phyloP scores from a whole-genome alignment of 1,140 invertebrate species.

The Augochlora pura region DNA sequence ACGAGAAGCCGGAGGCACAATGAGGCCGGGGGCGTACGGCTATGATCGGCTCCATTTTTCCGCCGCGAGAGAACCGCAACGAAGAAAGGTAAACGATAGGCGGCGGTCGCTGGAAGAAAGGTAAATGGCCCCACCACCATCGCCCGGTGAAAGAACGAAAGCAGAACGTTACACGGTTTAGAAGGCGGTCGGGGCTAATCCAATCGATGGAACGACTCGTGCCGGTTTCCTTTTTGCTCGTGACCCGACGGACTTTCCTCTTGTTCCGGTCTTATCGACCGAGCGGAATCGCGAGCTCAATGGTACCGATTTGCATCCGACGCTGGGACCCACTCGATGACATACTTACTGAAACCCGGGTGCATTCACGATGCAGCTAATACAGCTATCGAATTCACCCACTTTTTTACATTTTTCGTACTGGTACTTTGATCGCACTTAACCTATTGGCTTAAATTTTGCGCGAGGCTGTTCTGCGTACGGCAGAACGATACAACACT shows the following conservation, averaged over 20 bases:
- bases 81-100: constrained; percentile 14
- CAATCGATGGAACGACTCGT: constrained; percentile 41
- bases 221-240: constrained; percentile 48
- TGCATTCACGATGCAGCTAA: no score
- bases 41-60: constrained; percentile 36
- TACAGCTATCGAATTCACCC: no score
- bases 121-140: constrained; percentile 2
- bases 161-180: constrained; percentile 11
- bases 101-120: neutral
- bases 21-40: neutral
- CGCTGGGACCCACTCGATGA: no score
- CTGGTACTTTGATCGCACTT: no score
- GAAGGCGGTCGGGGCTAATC: constrained; percentile 40
- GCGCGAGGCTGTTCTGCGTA: no score
- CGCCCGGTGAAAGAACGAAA: constrained; percentile 16
- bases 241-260: constrained; percentile 34
- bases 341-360: no score
- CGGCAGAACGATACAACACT: no score
- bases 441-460: no score
- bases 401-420: no score
- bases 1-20: constrained; percentile 37
- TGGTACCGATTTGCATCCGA: no score
- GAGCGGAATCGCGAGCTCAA: no score
- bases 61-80: neutral
- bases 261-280: neutral